Base-by-base conservation (phyloP, 2,797 vertebrate species). In the Glyptemys insculpta region DNA sequence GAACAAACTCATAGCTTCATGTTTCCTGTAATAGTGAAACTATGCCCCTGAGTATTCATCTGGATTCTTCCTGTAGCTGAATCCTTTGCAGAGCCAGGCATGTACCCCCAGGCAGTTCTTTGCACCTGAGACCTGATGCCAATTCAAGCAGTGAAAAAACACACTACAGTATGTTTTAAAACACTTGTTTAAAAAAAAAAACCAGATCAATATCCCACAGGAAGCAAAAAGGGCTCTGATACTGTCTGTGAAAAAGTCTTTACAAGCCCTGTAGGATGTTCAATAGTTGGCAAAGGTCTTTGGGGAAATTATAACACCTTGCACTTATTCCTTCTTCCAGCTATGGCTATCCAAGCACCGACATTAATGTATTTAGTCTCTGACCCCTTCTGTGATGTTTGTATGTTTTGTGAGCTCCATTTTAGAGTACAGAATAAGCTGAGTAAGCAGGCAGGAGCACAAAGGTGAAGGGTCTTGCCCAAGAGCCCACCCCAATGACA, bases 111-210 rank as follows among this genome's bases (percentile, higher is more conserved):
- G 94, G 96, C 95, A 47, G 52, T 23, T 3, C 57, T 91, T 92
- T 94, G 96, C 95, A 95, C 93, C 96, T 93, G 95, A 95, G 96
- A 97, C 96, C 95, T 96, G 89, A 86, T 86, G 81, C 83, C 84
- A 90, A 72, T 65, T 96, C 94, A 92, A 95, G 94, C 95, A 97
- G 90, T 89, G 95, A 96, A 94, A 54, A 91, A 88, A 94, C 79
- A 89, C 78, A 84, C 16, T 68, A 62, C 80, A 79, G 50, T 27
- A 62, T 41, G 92, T 83, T 96, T 93, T 93, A 93, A 72, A 96
- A 31, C 57, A 83, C 94, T 92, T 95, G 93, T 94, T 94, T 47
- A 47, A 47, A 91, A 95, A 94, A 72, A 76, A 76, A 78, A 29
- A 85, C 79, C 96, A 96, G 91, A 95, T 95, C 91, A 31, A 85